Evolutionary conservation across 2,888 invertebrate genomes (phyloP), one percentile per base, ranked within the genome.

Genomic region (Teleogryllus oceanicus): DNA sequence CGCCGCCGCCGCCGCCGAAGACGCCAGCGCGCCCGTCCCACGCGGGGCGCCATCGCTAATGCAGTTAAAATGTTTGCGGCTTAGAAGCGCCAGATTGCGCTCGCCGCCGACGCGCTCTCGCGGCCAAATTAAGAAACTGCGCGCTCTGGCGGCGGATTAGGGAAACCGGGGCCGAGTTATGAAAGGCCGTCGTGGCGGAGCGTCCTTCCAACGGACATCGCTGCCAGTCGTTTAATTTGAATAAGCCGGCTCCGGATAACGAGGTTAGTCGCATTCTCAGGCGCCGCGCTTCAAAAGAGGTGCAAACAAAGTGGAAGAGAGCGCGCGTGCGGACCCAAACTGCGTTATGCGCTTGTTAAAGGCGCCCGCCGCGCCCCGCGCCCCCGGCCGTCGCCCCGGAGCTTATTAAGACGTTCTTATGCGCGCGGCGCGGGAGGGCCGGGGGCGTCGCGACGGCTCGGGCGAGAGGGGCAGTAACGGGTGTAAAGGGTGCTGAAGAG

Each of bases 161-260:
- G 62, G 62, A 10, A 62, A 18, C 62, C 62, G 13, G 62, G n/a
- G 62, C 62, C 62, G 62, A 13, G 62, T 62, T 62, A 62, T 62
- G 62, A 62, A 62, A 62, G 62, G 62, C 12, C 62, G n/a, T 4
- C 62, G n/a, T 18, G 18, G 12, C 1, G 62, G 2, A 62, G 62
- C 62, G 13, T 62, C 62, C n/a, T 12, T 11, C 16, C 16, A 62
- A 62, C 62, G 62, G 62, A 62, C 62, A 62, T 62, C 62, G 62
- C 62, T 62, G 62, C 62, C 62, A 62, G 62, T 62, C 62, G 62
- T 62, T 62, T 62, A 62, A 62, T 62, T 62, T 62, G 62, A 62
- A 62, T 62, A 62, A 62, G 62, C 62, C 62, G 62, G 62, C n/a
- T 62, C 62, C n/a, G 62, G 62, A 62, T 62, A 62, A 62, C 62